Conservation (phyloP, 2,113 vertebrate species). For the Henicopernis longicauda region DNA sequence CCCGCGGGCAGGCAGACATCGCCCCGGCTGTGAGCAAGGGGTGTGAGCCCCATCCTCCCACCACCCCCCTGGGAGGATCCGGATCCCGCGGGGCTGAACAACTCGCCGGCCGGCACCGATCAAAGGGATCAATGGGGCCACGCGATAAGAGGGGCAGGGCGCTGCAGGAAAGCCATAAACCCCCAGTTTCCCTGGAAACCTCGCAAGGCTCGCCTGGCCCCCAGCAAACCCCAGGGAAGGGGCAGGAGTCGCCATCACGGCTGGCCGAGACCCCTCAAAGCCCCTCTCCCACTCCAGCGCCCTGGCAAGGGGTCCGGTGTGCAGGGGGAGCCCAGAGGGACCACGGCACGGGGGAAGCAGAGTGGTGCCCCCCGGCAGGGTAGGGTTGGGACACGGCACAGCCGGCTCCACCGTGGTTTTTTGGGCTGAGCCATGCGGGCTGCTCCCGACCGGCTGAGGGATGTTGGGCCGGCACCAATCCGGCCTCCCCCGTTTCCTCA, state of each 20-base stretch:
- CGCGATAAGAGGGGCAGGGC: neutral
- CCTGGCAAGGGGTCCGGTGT: fast-evolving
- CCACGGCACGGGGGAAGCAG: fast-evolving
- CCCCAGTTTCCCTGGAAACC: neutral
- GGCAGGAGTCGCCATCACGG: neutral
- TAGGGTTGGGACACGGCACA: neutral
- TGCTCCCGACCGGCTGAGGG: neutral
- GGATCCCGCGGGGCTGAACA: neutral
- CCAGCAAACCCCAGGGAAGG: neutral
- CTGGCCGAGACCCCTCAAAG: neutral
- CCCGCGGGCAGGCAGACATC: fast-evolving
- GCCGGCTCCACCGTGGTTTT: fast-evolving
- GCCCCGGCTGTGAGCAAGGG: fast-evolving
- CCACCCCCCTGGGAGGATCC: neutral
- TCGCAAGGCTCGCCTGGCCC: fast-evolving
- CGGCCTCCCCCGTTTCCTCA: neutral
- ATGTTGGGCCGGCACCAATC: neutral
- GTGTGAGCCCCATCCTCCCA: neutral
- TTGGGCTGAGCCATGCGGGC: fast-evolving
- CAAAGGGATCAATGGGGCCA: conserved; percentile 28
- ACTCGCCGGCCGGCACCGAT: neutral
- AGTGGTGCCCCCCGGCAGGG: neutral
- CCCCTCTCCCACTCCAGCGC: neutral
- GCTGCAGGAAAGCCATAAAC: neutral
- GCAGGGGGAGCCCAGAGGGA: neutral